phyloP scores from a whole-genome alignment of 2,888 invertebrate genomes.

The Seira musarum region DNA sequence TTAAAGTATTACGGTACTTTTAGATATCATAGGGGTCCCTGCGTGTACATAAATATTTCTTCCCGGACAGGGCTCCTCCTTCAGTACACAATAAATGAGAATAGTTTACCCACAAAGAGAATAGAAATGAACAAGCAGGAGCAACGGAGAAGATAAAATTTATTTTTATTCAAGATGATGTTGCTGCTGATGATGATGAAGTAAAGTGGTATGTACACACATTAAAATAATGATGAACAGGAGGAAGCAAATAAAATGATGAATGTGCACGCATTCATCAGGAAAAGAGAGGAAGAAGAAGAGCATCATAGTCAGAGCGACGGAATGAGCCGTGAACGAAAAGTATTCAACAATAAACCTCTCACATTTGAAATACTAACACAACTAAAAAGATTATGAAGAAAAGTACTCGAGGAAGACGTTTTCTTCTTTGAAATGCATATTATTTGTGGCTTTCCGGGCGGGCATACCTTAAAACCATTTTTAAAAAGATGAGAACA shows the following conservation, averaged over 20 bases:
- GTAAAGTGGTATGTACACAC: not conserved
- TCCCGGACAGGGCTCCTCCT: conserved; percentile 49
- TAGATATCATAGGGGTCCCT: conserved; percentile 52
- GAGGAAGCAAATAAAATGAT: conserved; percentile 6
- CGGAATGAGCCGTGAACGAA: not conserved
- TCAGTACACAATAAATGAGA: not conserved
- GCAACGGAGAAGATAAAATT: not conserved
- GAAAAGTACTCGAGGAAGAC: conserved; percentile 21
- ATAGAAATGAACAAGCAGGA: not conserved
- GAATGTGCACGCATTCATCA: conserved; percentile 24
- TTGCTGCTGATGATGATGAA: too few relatives aligned
- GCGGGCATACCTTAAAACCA: not conserved
- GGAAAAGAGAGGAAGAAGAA: too few relatives aligned
- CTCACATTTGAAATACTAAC: conserved; percentile 20
- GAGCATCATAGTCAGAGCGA: not conserved
- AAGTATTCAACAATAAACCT: not conserved
- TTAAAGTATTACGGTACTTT: conserved; percentile 62
- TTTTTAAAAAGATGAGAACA: too few relatives aligned
- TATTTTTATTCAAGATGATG: not conserved
- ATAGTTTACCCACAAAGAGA: conserved; percentile 2
- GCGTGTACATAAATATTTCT: conserved; percentile 44
- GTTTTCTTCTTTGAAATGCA: not conserved
- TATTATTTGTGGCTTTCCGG: not conserved
- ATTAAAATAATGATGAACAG: not conserved
- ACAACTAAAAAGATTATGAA: not conserved